Base-by-base conservation (phyloP, 2,113 vertebrate genomes). In the Perca flavescens region DNA sequence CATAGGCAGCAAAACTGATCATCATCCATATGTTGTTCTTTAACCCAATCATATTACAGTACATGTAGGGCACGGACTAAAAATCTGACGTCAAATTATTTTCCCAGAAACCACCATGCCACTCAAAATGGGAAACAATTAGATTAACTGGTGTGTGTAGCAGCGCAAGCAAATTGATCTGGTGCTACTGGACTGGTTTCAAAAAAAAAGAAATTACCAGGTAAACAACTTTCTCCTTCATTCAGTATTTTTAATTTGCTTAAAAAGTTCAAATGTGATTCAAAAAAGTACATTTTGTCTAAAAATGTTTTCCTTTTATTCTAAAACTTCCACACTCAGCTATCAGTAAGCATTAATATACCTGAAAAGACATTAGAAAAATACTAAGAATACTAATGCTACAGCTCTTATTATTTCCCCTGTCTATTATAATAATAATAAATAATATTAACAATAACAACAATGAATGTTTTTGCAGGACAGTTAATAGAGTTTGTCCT, bases 81-180 rank as follows among this genome's bases (percentile, higher is more conserved):
- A 75, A 50, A 19, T 68, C 92, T 91, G 43, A 88, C 22, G 67
- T 87, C 82, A 86, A 73, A 89, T 60, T 21, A 80, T 52, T 95
- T 93, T 66, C 80, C 80, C 80, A 92, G 94, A 86, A 78, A 73
- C 34, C 22, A 61, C 19, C 56, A 61, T 50, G 22, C 8, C 21
- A 54, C 50, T 68, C 3, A 60, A 34, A 63, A n/a, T 15, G 75
- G 21, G 34, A 91, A 91, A 94, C 84, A 19, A 66, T 80, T 75
- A 89, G 77, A 86, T 87, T 90, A 93, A 93, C 68, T 89, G 25
- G 54, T 57, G 54, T 57, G 87, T 85, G 88, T 47, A 19, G 5
- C 31, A 60, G 64, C 13, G n/a, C 31, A 49, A 22, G 34, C 17
- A 65, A 36, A 40, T 0, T 53, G 8, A 43, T 67, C 17, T 66